Evolutionary conservation across 1,140 invertebrate species (phyloP).

Genomic region (Philotrypesis tridentata): DNA sequence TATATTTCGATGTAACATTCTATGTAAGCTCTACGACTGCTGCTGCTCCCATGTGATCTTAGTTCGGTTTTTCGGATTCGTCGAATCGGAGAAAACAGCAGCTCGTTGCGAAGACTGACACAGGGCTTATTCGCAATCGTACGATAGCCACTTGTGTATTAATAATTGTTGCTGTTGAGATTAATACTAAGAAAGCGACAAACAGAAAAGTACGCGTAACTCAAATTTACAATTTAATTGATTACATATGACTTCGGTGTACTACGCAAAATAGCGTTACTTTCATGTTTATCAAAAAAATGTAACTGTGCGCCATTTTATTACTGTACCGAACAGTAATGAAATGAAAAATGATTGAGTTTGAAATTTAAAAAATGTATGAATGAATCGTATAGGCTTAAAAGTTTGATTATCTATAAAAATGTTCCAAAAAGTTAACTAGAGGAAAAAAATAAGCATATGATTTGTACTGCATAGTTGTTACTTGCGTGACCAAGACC

Average conservation of each 20-base stretch:
- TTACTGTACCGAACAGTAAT: neutral
- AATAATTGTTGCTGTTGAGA: slow-evolving; percentile 50
- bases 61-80: slow-evolving; percentile 40
- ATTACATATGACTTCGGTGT: slow-evolving; percentile 20
- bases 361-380: slow-evolving; percentile 18
- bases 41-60: slow-evolving; percentile 48
- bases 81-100: slow-evolving; percentile 43
- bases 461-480: slow-evolving; percentile 3
- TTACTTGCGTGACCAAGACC: slow-evolving; percentile 13
- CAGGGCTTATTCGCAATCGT: neutral
- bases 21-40: slow-evolving; percentile 44
- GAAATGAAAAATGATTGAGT: neutral
- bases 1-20: slow-evolving; percentile 37
- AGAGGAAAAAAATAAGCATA: neutral
- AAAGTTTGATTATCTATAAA: slow-evolving; percentile 9
- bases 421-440: neutral
- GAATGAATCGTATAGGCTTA: slow-evolving; percentile 18
- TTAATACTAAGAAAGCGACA: slow-evolving; percentile 32
- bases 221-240: slow-evolving; percentile 10
- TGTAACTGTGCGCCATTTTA: neutral
- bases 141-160: slow-evolving; percentile 23
- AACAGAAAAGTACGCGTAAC: neutral
- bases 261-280: slow-evolving; percentile 1
- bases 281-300: neutral
- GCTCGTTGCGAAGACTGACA: slow-evolving; percentile 50